These are phyloP conservation scores for Pseudonaja textilis DNA, from an alignment of 2,113 vertebrate species.

Conservation along the genomic window DNA sequence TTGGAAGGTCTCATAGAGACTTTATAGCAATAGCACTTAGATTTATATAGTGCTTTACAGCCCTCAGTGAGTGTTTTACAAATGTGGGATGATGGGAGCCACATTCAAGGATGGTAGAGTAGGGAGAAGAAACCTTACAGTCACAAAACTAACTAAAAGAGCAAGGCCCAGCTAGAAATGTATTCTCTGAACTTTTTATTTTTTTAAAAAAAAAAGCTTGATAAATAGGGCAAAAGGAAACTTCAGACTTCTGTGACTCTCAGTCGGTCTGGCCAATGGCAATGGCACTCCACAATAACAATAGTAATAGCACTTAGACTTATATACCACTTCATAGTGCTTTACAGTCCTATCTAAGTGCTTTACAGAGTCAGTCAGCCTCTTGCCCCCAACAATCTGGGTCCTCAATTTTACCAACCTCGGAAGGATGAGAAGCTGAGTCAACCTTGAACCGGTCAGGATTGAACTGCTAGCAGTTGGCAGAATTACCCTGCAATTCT, in stretches of 20 bases:
- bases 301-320: not conserved
- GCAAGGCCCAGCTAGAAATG: not conserved
- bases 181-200: not conserved
- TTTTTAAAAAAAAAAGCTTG: not conserved
- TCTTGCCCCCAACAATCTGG: not conserved
- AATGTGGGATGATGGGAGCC: not conserved
- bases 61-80: not conserved
- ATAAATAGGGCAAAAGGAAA: not conserved
- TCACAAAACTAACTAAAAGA: not conserved
- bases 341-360: not conserved
- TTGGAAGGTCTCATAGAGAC: not conserved
- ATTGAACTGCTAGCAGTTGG: not conserved
- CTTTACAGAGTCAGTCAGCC: not conserved
- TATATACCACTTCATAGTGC: not conserved
- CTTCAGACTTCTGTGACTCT: not conserved
- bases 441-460: not conserved
- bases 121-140: not conserved
- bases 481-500: too few species aligned
- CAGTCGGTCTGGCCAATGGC: not conserved
- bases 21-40: not conserved
- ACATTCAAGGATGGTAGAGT: not conserved
- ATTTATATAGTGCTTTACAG: not conserved
- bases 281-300: not conserved
- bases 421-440: not conserved
- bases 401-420: not conserved